These are phyloP conservation scores for Trichomycterus rosablanca DNA, from an alignment of 2,113 vertebrate genomes.

Conservation along the genomic window DNA sequence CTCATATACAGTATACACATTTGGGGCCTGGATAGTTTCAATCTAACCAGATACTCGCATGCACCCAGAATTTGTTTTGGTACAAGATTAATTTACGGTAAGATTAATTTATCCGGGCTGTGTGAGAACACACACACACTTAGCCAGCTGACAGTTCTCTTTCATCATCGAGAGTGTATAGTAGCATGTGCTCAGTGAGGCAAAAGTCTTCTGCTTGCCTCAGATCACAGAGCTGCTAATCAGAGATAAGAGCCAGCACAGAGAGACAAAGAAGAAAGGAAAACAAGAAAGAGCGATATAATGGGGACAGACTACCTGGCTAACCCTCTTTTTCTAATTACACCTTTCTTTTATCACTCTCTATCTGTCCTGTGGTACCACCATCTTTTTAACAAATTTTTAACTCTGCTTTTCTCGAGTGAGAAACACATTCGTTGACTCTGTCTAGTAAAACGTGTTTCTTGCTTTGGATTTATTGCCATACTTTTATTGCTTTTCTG, in stretches of 20 bases:
- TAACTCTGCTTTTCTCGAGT: not conserved
- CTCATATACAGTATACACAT: not conserved
- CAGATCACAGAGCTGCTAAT: slow-evolving; percentile 36
- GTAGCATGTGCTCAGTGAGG: slow-evolving; percentile 16
- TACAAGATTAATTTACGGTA: slow-evolving; percentile 1
- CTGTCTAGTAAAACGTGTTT: slow-evolving; percentile 37
- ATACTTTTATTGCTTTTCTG: slow-evolving; percentile 31
- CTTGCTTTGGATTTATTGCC: slow-evolving; percentile 46
- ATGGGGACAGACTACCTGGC: slow-evolving; percentile 11
- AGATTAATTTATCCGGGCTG: slow-evolving; percentile 16
- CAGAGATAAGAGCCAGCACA: slow-evolving; percentile 28
- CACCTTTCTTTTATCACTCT: slow-evolving; percentile 10
- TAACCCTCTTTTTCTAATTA: slow-evolving; percentile 25
- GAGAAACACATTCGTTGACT: slow-evolving; percentile 12
- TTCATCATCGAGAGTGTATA: slow-evolving; percentile 30
- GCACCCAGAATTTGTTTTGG: slow-evolving; percentile 12
- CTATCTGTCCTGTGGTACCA: too few species aligned
- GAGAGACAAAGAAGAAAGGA: not conserved
- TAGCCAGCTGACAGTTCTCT: slow-evolving; percentile 24
- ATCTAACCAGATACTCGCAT: not conserved
- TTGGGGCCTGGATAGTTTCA: not conserved
- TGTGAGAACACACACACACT: slow-evolving; percentile 43
- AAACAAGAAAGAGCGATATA: slow-evolving; percentile 7
- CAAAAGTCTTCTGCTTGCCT: slow-evolving; percentile 16
- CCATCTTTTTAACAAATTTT: slow-evolving; percentile 13